These are phyloP conservation scores for Morone chrysops DNA, from an alignment of 2,113 vertebrate species.

Conservation along the genomic window DNA sequence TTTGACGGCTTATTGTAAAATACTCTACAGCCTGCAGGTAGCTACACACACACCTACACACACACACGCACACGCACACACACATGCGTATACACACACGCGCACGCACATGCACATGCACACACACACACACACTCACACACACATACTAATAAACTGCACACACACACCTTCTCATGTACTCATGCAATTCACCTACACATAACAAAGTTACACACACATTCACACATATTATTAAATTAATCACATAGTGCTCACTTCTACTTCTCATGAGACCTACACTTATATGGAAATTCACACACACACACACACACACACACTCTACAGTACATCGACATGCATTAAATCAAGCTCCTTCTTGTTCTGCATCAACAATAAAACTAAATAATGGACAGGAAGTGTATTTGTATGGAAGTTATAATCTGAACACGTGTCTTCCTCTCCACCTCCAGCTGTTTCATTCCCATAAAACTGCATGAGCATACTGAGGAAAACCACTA, in stretches of 20 bases:
- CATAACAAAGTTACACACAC: neutral
- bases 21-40: slow-evolving; percentile 17
- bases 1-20: slow-evolving; percentile 31
- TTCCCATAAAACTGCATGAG: neutral
- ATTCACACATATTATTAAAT: slow-evolving; percentile 32
- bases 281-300: slow-evolving; percentile 31
- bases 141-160: neutral
- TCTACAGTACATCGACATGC: neutral
- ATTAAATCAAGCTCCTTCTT: slow-evolving; percentile 31
- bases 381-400: slow-evolving; percentile 5
- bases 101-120: too few species aligned
- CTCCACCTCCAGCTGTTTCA: slow-evolving; percentile 1
- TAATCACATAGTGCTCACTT: slow-evolving; percentile 44
- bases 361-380: slow-evolving; percentile 12
- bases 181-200: neutral
- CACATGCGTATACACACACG: too few species aligned
- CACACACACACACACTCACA: slow-evolving; percentile 17
- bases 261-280: slow-evolving; percentile 17
- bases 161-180: neutral
- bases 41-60: neutral
- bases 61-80: neutral
- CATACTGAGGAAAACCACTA: neutral
- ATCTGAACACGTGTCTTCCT: slow-evolving; percentile 1
- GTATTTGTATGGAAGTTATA: neutral
- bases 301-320: neutral